Base-by-base conservation (phyloP, 2,888 invertebrate genomes). In the Lasioglossum malachurum region DNA sequence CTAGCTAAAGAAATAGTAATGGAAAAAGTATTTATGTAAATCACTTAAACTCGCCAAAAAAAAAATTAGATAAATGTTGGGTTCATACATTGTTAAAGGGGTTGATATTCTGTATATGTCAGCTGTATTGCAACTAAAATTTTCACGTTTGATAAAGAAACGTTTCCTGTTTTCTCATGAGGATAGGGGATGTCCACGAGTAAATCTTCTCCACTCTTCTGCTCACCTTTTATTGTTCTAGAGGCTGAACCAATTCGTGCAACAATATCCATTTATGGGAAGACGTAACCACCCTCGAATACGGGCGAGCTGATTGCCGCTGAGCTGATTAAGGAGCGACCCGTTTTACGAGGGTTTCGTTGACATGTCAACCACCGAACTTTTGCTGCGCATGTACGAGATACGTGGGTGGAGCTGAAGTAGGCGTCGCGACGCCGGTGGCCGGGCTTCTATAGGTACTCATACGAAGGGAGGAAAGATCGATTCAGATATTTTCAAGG, bases 281-380 rank as follows among this genome's bases (percentile, higher is more conserved):
- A 38, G 69, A 75, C 67, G 78, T 77, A 80, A 88, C 77, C 60
- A 78, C 57, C 81, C 49, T 44, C 71, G 78, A 76, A 76, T 67
- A 74, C 49, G n/a, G 64, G 77, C 73, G 71, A 77, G 92, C 93
- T 94, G 67, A 67, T 67, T 67, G 67, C 67, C 19, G 31, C 35
- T 35, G 67, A 35, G 67, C 67, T 67, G 94, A 94, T 95, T 94
- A 94, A 93, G 94, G 93, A 94, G 92, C 94, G 93, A 83, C 77
- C 77, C 88, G 89, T 91, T 95, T 94, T 94, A 94, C 90, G 93
- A 93, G 94, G 93, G 71, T 94, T 94, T 95, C 89, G 92, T 87
- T 94, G 93, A 94, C 94, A 94, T 94, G 94, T 91, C 87, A 73
- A 83, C 83, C 89, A 71, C 75, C 81, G 67, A 84, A 82, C 86